Conservation (phyloP, 2,113 vertebrate genomes). For the Arenaria interpres region DNA sequence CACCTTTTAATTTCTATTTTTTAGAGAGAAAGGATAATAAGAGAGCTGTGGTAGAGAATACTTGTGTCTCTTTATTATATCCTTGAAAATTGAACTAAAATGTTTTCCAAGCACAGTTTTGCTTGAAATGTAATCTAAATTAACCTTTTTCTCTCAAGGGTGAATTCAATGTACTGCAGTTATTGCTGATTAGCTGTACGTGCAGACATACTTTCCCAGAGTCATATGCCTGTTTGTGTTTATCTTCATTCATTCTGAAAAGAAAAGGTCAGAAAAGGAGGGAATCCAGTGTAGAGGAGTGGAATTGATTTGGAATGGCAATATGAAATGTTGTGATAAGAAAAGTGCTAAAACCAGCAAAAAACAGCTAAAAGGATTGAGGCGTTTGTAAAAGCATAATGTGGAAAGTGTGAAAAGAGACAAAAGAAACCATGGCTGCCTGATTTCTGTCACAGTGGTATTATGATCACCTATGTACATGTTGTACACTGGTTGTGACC, state of each 20-base stretch:
- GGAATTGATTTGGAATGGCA: slow-evolving; percentile 13
- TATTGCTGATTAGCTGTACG: not conserved
- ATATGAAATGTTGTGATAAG: not conserved
- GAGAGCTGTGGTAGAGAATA: not conserved
- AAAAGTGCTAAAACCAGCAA: slow-evolving; percentile 10
- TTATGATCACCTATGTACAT: not conserved
- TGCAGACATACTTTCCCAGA: not conserved
- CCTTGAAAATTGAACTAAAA: not conserved
- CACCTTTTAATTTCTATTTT: not conserved
- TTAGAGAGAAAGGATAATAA: not conserved
- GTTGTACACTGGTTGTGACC: not conserved
- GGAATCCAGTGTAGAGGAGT: not conserved
- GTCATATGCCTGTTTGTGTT: not conserved
- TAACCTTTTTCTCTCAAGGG: not conserved
- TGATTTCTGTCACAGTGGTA: not conserved
- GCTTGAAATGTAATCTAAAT: slow-evolving; percentile 13
- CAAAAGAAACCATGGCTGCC: not conserved
- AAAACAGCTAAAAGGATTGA: not conserved
- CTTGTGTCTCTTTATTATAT: not conserved
- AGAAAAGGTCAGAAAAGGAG: slow-evolving; percentile 8
- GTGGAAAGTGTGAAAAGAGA: slow-evolving; percentile 14
- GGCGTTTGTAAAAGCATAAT: not conserved
- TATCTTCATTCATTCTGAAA: not conserved
- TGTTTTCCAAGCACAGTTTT: not conserved
- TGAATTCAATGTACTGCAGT: not conserved